Conservation (phyloP, 2,113 vertebrate genomes). For the Misgurnus mizolepis region DNA sequence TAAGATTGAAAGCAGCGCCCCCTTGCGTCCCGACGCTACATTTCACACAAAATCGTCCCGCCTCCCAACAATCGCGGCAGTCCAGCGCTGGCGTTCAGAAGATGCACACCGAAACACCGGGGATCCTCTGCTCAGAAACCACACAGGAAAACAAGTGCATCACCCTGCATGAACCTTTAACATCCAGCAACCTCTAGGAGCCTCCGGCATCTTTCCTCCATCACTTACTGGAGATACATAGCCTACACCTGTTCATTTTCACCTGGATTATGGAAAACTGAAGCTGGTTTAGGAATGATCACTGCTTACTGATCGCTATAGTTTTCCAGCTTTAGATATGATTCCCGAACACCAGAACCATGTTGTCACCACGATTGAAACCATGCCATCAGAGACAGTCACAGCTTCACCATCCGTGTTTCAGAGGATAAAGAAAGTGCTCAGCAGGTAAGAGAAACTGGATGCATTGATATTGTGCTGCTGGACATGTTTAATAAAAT, state of each 20-base stretch:
- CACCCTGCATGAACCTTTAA: slow-evolving; percentile 1
- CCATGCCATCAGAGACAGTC: slow-evolving; percentile 77
- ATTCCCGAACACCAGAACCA: slow-evolving; percentile 79
- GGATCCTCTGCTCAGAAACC: slow-evolving; percentile 32
- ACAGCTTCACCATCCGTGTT: slow-evolving; percentile 71
- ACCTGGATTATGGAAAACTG: slow-evolving; percentile 56
- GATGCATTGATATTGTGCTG: slow-evolving; percentile 17
- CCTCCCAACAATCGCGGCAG: slow-evolving; percentile 49
- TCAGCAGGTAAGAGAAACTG: slow-evolving; percentile 80
- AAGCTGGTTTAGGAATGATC: slow-evolving; percentile 69
- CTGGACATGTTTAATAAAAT: slow-evolving; percentile 58
- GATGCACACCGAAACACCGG: slow-evolving; percentile 37
- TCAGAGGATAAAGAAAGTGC: slow-evolving; percentile 83
- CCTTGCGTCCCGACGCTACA: slow-evolving; percentile 26
- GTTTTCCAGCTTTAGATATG: slow-evolving; percentile 61
- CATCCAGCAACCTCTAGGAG: not conserved
- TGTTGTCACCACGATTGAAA: slow-evolving; percentile 85
- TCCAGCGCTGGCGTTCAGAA: slow-evolving; percentile 49
- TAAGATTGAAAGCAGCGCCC: slow-evolving; percentile 21
- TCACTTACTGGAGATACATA: slow-evolving; percentile 33
- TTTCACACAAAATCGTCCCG: slow-evolving; percentile 15
- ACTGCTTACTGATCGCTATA: slow-evolving; percentile 71
- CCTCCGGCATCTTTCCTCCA: not conserved
- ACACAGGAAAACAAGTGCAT: slow-evolving; percentile 29
- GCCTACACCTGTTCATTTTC: slow-evolving; percentile 22